These are phyloP conservation scores for Atherinosoma microstoma DNA, from an alignment of 2,797 vertebrate species.

Conservation along the genomic window DNA sequence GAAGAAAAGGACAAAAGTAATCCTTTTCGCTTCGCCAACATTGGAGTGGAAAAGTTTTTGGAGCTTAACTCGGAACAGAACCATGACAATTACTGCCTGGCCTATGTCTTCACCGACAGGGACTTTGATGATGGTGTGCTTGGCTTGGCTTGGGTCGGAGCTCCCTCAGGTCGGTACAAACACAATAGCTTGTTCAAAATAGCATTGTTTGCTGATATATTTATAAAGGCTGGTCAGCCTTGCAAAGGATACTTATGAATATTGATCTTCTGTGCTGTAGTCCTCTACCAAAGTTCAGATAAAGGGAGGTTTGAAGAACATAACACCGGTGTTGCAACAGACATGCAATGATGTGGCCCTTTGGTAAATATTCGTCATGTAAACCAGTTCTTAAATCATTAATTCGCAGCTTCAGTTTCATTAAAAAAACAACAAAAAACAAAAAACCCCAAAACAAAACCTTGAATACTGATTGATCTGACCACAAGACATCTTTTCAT, in stretches of 20 bases:
- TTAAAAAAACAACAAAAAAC: not conserved
- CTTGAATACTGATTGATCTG: not conserved
- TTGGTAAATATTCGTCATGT: not conserved
- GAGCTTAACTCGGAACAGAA: constrained; percentile 99
- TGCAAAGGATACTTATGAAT: not conserved
- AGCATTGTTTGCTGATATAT: not conserved
- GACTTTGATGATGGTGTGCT: constrained; percentile 98
- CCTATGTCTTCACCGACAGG: constrained; percentile 96
- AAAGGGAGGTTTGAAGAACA: not conserved
- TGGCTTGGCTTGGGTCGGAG: constrained; percentile 97
- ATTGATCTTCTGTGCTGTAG: not conserved
- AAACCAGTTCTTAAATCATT: not conserved
- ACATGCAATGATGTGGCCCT: not conserved
- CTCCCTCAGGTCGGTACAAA: constrained; percentile 88
- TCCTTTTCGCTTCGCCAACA: constrained; percentile 96
- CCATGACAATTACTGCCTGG: constrained; percentile 96
- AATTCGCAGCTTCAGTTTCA: no score
- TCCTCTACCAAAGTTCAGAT: not conserved
- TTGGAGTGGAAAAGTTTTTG: constrained; percentile 98
- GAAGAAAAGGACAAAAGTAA: constrained; percentile 88
- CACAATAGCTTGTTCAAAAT: not conserved
- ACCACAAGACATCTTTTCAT: not conserved
- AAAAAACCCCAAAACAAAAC: no score
- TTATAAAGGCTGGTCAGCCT: not conserved
- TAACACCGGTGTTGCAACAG: not conserved